Base-by-base conservation (phyloP, 92 coral and sea anemone genomes). In the Porites divaricata region DNA sequence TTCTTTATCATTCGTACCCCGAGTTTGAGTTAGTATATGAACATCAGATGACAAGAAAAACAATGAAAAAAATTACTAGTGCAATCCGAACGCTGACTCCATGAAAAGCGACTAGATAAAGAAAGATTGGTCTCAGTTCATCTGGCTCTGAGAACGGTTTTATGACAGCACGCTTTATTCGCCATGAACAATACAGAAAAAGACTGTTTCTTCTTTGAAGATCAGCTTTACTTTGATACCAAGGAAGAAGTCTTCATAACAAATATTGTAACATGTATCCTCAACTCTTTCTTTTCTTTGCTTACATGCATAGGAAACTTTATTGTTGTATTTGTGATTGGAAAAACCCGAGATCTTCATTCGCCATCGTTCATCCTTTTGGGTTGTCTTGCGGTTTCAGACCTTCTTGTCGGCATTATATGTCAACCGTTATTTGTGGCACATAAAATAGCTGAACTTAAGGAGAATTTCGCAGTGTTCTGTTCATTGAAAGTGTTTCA, bases 331-430 rank as follows among this genome's bases (percentile, higher is more conserved):
- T 75, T 62, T 54, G 76, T 63, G 14, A 85, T 85, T 14, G 19
- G 67, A 14, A 68, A 78, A n/a, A 51, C 35, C 1, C 75, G 12
- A 12, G 22, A 64, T 16, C 65, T 85, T 0, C 70, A 58, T 22
- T 59, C 65, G 20, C 88, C 88, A 23, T 75, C 88, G 3, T 75
- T 75, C 74, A 76, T 85, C 53, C 83, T 85, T 65, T 53, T 85
- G 15, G 48, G 63, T 72, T 76, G 77, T 21, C 64, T 84, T 2
- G 88, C 88, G 2, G 70, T 52, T 52, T 84, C 88, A 1, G 88
- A 84, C 20, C 74, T 84, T 52, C 23, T 84, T 1, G 70, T 84
- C 24, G 88, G 83, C 2, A 2, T n/a, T 4, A 3, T 20, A 22
- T 65, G 23, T 65, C 70, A 12, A 66, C 70, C 26, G 1, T 9